Base-by-base conservation (phyloP, 2,888 invertebrate genomes). In the Melieria crassipennis region DNA sequence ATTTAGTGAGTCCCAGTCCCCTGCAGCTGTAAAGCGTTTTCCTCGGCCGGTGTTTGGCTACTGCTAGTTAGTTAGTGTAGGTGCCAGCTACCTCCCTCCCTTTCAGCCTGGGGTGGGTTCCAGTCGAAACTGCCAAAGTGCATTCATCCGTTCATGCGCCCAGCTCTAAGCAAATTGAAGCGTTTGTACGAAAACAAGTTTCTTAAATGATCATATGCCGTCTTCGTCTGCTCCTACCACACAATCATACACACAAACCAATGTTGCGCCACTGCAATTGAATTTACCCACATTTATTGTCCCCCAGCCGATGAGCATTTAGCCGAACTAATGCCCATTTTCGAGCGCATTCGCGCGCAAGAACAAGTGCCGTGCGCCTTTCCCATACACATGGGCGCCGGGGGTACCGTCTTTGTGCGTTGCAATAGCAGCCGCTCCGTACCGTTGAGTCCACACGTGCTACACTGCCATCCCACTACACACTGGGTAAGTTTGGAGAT, bases 251-350 rank as follows among this genome's bases (percentile, higher is more conserved):
- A n/a, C 9, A 7, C 13, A 52, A 13, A 52, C 4, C 13, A 52
- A 13, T 52, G 2, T 52, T 52, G 11, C 52, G 11, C 13, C 52
- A 70, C 13, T 47, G 6, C 50, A 52, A 65, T 64, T 30, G 30
- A 30, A 30, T 30, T 30, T 30, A 4, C 52, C 52, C 13, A 5
- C 11, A 52, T n/a, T n/a, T 52, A 52, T 52, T 13, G 11, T 11
- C 47, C 58, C 52, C 60, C 81, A 96, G 96, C 95, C 89, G 94
- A 95, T 90, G 95, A 95, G 91, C 94, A 96, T 90, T 91, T 96
- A 92, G 94, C 92, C 90, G 95, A 96, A 90, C 91, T 96, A 92
- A 95, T 93, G 93, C 96, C 96, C 86, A 95, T 96, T 89, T 96
- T 96, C 91, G 95, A 96, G 90, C 93, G 93, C 89, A 91, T 96